Base-by-base conservation (phyloP, 2,888 invertebrate species). In the Heteromyza rotundicornis region DNA sequence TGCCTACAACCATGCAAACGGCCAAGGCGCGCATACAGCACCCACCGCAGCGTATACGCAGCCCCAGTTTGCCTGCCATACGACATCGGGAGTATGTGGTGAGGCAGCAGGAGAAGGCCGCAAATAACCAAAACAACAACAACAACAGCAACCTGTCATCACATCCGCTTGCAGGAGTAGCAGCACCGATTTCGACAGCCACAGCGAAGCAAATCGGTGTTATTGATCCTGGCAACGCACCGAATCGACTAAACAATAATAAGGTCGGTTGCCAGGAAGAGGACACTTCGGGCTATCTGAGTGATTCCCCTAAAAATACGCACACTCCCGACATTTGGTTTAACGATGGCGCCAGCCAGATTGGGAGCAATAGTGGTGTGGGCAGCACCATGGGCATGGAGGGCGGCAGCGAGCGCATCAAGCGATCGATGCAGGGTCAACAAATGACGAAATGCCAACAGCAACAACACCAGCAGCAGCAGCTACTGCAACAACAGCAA, bases 241-340 rank as follows among this genome's bases (percentile, higher is more conserved):
- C 68, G 44, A 69, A 75, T 76, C 76, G 76, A 71, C 68, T 75
- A 71, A 79, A 79, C 72, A 78, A 72, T 63, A 62, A 61, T 54
- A 24, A 35, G 20, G 67, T 67, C 24, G 81, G 82, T 81, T 80
- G 81, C 75, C 86, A 85, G 57, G 90, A 90, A 75, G 90, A 90
- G 36, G 92, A 92, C 75, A 92, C 92, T 59, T 92, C 92, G 27
- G 93, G 93, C 36, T 92, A 94, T 82, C 90, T 92, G 54, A 93
- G 93, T 79, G 92, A 93, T 78, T 90, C 90, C 53, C 81, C 81
- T 59, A 87, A 87, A 75, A 86, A 87, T 63, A 74, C 77, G 32
- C 86, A 82, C 59, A 84, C 84, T 5, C 85, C 86, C 22, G 86
- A 86, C 67, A 80, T 83, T 67, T 84, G 84, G 84, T 82, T 77